Conservation (phyloP, 2,888 invertebrate genomes). For the Drosophila falleni region DNA sequence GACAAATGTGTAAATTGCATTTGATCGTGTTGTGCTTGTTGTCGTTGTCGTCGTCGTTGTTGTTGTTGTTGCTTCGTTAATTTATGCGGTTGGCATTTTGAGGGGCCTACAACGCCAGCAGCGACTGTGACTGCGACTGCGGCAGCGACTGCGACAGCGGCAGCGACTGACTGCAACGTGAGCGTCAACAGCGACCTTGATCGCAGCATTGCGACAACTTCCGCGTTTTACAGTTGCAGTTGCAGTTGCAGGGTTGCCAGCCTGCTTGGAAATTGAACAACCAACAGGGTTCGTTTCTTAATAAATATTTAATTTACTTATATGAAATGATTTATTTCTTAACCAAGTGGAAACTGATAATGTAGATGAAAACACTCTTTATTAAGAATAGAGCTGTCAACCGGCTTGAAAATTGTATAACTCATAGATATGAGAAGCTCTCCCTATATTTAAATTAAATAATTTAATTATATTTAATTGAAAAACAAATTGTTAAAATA, state of each 20-base stretch:
- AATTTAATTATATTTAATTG: no score
- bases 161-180: slow-evolving; percentile 18
- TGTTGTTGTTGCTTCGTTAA: slow-evolving; percentile 59
- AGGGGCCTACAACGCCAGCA: slow-evolving; percentile 57
- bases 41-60: slow-evolving; percentile 33
- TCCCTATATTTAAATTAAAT: no score
- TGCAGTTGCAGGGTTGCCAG: slow-evolving; percentile 31
- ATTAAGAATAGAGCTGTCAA: slow-evolving; percentile 20
- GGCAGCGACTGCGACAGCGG: slow-evolving; percentile 12
- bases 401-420: background rate
- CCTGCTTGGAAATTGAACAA: background rate
- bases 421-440: background rate
- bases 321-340: no score
- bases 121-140: slow-evolving; percentile 16
- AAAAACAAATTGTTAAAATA: no score
- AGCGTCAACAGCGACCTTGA: slow-evolving; percentile 56
- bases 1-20: slow-evolving; percentile 82
- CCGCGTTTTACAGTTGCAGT: slow-evolving; percentile 65
- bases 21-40: slow-evolving; percentile 63
- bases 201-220: slow-evolving; percentile 52
- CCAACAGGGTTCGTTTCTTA: background rate
- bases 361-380: background rate
- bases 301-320: background rate
- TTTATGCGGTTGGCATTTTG: slow-evolving; percentile 76
- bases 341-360: no score